Conservation (phyloP, 2,113 vertebrate species). For the Xenus cinereus region DNA sequence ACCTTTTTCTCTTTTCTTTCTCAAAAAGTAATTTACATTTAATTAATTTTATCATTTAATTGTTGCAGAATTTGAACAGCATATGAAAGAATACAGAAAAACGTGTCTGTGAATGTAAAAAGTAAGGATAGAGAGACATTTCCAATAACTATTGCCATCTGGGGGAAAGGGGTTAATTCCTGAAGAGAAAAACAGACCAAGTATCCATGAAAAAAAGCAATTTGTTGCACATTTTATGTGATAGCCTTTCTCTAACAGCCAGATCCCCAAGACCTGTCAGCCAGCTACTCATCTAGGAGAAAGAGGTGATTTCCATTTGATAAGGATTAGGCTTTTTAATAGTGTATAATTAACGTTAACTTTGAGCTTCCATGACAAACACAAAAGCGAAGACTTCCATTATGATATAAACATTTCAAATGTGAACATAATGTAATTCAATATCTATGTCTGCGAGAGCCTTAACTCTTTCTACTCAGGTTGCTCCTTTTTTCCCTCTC, state of each 20-base stretch:
- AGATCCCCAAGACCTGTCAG: not conserved
- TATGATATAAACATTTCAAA: constrained; percentile 33
- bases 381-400: constrained; percentile 13
- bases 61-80: constrained; percentile 37
- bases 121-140: not conserved
- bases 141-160: not conserved
- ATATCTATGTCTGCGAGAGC: not conserved
- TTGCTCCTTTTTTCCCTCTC: not conserved
- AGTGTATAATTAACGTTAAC: constrained; percentile 9
- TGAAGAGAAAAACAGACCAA: not conserved
- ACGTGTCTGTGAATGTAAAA: not conserved
- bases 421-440: not conserved
- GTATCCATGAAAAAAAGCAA: not conserved
- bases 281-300: not conserved
- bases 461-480: not conserved
- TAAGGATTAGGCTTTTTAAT: constrained; percentile 27
- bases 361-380: constrained; percentile 17
- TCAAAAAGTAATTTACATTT: constrained; percentile 51
- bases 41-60: constrained; percentile 65
- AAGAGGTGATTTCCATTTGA: constrained; percentile 29
- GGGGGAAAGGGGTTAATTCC: not conserved
- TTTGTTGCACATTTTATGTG: not conserved
- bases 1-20: constrained; percentile 4
- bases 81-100: not conserved
- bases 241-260: not conserved